Base-by-base conservation (phyloP, 2,797 vertebrate species). In the Xenentodon cancila region DNA sequence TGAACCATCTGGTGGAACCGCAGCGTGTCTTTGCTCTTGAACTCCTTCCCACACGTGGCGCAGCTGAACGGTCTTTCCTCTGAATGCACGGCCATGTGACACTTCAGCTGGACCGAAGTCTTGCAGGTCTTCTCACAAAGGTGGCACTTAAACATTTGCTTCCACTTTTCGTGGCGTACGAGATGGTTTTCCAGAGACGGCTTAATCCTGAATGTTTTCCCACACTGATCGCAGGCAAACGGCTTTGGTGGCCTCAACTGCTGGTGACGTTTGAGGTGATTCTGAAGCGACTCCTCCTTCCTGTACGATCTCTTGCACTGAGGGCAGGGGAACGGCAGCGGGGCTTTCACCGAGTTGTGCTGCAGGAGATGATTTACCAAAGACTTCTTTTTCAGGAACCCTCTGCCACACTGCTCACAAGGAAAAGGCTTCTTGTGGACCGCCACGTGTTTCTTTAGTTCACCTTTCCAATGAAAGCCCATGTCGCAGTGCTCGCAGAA, bases 1-100 rank as follows among this genome's bases (percentile, higher is more conserved):
- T 94, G 93, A 11, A 93, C 87, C 56, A 88, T 89, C 78, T 91
- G 87, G 30, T 93, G 93, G 64, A 89, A 91, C 57, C 89, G 88
- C 0, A 93, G 84, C 0, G 92, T 92, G 75, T 90, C 86, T 51
- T 90, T 91, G 8, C 91, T 92, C 71, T 91, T 89, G 64, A 94
- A 94, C 54, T 86, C 87, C 80, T 93, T 94, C 21, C 89, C 90
- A 2, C 93, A 94, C 0, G 90, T 89, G 0, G 77, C 77, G 1
- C 93, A 94, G 73, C 79, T 89, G 72, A 87, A 94, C 0, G 91
- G 90, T 0, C 89, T 61, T 9, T 90, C 86, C 0, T 91, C 92
- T 0, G 91, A 90, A 79, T 93, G 92, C 1, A 92, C 85, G 18
- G 88, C 73, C 82, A 85, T 86, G 84, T 93, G 92, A 37, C 80